Conservation (phyloP, 2,797 vertebrate species). For the Sebastes iracundus region DNA sequence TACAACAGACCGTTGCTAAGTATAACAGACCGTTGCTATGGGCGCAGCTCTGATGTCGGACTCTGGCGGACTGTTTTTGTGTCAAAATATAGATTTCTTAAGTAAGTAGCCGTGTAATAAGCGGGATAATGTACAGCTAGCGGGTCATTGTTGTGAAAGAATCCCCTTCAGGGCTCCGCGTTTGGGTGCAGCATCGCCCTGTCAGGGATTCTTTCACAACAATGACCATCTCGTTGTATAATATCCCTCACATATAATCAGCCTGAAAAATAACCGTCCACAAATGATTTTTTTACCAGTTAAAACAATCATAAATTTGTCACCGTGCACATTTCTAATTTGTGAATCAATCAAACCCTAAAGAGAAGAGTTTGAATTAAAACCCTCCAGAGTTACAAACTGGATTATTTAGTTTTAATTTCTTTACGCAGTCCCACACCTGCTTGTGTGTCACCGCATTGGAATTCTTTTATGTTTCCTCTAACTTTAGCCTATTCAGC, state of each 20-base stretch:
- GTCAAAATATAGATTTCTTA: too few relatives aligned
- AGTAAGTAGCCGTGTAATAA: too few relatives aligned
- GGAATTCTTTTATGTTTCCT: conserved; percentile 23
- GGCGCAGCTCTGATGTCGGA: too few relatives aligned
- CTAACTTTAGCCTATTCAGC: not conserved
- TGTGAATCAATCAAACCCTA: not conserved
- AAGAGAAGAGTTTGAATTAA: not conserved
- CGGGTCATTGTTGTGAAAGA: too few relatives aligned
- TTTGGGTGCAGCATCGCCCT: too few relatives aligned
- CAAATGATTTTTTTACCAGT: not conserved
- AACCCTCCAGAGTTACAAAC: not conserved
- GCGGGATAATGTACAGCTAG: too few relatives aligned
- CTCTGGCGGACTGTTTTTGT: too few relatives aligned
- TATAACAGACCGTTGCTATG: too few relatives aligned
- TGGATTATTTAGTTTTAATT: not conserved
- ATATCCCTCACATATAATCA: not conserved
- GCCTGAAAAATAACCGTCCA: not conserved
- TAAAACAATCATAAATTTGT: not conserved
- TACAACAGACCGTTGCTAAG: too few relatives aligned
- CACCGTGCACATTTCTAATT: not conserved
- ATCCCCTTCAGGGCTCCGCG: too few relatives aligned
- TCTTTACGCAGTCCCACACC: not conserved
- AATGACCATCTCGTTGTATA: too few relatives aligned
- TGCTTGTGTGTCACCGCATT: conserved; percentile 5
- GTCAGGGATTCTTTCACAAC: too few relatives aligned